Evolutionary conservation across 1,140 invertebrate species (phyloP).

Genomic region (Drosophila kurseongensis): DNA sequence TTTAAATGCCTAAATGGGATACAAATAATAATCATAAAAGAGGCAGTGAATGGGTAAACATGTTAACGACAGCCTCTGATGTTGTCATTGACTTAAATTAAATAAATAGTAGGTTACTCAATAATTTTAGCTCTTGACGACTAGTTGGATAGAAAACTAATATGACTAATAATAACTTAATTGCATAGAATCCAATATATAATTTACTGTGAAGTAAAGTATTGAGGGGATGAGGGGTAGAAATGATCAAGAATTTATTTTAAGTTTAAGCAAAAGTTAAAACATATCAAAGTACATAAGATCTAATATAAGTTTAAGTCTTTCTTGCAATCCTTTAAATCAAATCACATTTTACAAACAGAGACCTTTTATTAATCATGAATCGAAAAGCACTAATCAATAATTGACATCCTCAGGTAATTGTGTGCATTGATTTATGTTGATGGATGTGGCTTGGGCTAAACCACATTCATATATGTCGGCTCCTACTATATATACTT

Average conservation of each 20-base stretch:
- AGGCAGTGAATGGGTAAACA: conserved; percentile 24
- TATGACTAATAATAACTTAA: not conserved
- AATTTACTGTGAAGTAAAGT: too few species aligned
- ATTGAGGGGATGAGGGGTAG: too few species aligned
- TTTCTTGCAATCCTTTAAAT: too few species aligned
- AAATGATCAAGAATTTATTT: too few species aligned
- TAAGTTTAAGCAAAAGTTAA: too few species aligned
- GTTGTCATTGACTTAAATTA: conserved; percentile 9
- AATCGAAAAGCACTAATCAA: conserved; percentile 16
- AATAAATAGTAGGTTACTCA: not conserved
- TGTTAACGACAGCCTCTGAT: conserved; percentile 12
- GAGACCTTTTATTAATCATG: conserved; percentile 9
- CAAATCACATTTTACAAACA: not conserved
- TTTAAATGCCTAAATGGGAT: conserved; percentile 69
- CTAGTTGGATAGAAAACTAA: not conserved
- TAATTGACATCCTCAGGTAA: conserved; percentile 3
- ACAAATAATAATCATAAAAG: conserved; percentile 42
- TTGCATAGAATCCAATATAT: too few species aligned
- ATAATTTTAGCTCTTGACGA: not conserved
- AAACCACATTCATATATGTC: not conserved
- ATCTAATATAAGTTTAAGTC: too few species aligned
- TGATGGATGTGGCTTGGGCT: not conserved
- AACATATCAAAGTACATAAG: too few species aligned
- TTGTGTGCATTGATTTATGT: conserved; percentile 17
- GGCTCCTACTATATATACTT: not conserved